phyloP scores from a whole-genome alignment of 2,797 vertebrate genomes.

The Harpagifer antarcticus region DNA sequence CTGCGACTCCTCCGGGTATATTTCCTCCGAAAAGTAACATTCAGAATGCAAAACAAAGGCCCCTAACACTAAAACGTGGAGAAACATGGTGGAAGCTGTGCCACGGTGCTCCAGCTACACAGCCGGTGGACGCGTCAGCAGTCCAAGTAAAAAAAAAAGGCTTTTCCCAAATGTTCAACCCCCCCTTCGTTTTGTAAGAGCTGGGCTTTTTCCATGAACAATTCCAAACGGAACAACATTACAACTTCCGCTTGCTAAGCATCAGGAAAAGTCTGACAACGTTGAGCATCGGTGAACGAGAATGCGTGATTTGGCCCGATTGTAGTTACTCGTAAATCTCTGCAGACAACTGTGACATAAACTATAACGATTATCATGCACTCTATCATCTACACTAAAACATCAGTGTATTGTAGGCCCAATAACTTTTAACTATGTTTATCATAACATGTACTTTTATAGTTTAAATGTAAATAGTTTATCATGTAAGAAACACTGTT shows the following conservation, averaged over 20 bases:
- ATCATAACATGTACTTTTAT: no score
- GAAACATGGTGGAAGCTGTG: conserved; percentile 73
- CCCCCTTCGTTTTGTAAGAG: conserved; percentile 27
- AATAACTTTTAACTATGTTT: not conserved
- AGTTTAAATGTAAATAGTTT: no score
- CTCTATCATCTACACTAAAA: no score
- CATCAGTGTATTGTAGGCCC: not conserved
- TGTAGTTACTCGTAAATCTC: not conserved
- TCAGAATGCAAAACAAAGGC: conserved; percentile 34
- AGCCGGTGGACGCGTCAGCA: conserved; percentile 85
- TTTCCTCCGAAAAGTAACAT: conserved; percentile 85
- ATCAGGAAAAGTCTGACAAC: not conserved
- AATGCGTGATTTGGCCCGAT: conserved; percentile 44
- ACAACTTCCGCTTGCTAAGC: conserved; percentile 70
- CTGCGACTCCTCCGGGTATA: conserved; percentile 82
- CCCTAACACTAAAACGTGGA: conserved; percentile 59
- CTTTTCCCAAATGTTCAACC: conserved; percentile 66
- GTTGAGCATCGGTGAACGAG: conserved; percentile 10
- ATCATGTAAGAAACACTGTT: no score
- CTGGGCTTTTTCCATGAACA: conserved; percentile 26
- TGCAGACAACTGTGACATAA: not conserved
- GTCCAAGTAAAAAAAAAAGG: conserved; percentile 55
- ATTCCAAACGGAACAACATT: conserved; percentile 35
- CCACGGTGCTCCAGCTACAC: conserved; percentile 26
- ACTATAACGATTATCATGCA: not conserved